These are phyloP conservation scores for Athetis lepigone DNA, from an alignment of 2,888 invertebrate species.

Conservation along the genomic window DNA sequence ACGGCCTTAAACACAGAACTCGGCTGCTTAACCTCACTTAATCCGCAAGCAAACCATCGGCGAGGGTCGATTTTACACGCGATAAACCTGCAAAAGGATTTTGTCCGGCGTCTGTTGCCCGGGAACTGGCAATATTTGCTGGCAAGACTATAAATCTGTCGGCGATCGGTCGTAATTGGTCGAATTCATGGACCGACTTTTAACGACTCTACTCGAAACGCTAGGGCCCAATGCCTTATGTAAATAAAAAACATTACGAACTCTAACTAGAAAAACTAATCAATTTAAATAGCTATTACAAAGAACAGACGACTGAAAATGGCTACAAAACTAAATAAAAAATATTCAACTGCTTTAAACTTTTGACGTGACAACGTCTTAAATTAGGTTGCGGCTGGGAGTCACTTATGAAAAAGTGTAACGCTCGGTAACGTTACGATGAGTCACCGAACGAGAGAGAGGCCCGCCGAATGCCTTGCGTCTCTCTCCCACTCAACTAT, in stretches of 20 bases:
- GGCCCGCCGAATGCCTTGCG: no score
- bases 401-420: no score
- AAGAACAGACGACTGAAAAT: no score
- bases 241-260: no score
- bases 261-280: constrained; percentile 63
- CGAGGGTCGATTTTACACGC: constrained; percentile 79
- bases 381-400: no score
- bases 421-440: no score
- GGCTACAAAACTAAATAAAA: no score
- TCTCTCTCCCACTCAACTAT: no score
- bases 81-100: constrained; percentile 80
- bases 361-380: no score
- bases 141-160: constrained; percentile 73
- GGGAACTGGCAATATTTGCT: constrained; percentile 44
- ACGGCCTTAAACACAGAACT: constrained; percentile 67
- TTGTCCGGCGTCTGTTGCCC: constrained; percentile 68
- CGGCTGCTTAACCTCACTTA: constrained; percentile 74
- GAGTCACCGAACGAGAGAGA: no score
- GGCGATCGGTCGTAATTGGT: constrained; percentile 74
- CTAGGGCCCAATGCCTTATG: constrained; percentile 50
- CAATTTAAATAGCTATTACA: no score
- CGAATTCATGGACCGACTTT: constrained; percentile 77
- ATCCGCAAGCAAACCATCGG: constrained; percentile 76
- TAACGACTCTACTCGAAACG: constrained; percentile 71
- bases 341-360: constrained; percentile 12